Evolutionary conservation across 2,797 vertebrate genomes (phyloP).

Genomic region (Rhinogobio ventralis): DNA sequence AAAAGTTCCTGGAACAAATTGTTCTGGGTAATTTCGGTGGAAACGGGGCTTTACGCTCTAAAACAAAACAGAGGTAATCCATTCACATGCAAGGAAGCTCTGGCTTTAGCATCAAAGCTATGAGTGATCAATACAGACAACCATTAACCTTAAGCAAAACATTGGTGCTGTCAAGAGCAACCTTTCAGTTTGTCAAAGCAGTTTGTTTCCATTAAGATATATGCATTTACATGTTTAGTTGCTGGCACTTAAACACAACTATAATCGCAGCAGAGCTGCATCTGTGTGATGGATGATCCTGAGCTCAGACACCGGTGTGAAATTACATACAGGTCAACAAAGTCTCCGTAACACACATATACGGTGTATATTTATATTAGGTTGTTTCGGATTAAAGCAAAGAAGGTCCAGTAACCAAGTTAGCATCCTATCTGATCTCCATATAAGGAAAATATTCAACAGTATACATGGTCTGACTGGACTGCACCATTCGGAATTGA

Average conservation of each 20-base stretch:
- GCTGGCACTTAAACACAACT: conserved; percentile 65
- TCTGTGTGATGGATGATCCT: conserved; percentile 79
- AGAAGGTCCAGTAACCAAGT: conserved; percentile 75
- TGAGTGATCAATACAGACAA: conserved; percentile 25
- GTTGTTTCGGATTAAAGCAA: conserved; percentile 64
- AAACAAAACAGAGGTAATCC: conserved; percentile 51
- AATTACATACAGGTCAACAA: conserved; percentile 77
- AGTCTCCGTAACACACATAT: conserved; percentile 71
- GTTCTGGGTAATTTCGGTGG: too few relatives aligned
- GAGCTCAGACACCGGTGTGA: conserved; percentile 75
- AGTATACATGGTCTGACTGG: background rate
- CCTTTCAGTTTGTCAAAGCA: background rate
- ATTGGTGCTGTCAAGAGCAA: background rate
- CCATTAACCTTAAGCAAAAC: background rate
- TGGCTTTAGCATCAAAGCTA: conserved; percentile 26
- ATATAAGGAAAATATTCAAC: conserved; percentile 13
- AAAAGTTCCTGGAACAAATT: too few relatives aligned
- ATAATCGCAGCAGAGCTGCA: conserved; percentile 73
- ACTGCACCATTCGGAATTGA: background rate
- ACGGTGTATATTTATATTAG: conserved; percentile 70
- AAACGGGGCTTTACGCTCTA: too few relatives aligned
- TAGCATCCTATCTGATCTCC: conserved; percentile 60
- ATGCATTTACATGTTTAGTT: conserved; percentile 1
- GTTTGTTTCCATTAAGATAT: conserved; percentile 7
- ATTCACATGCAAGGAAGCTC: conserved; percentile 26